Evolutionary conservation across 1,140 invertebrate genomes (phyloP).

Genomic region (Drosophila leontia): DNA sequence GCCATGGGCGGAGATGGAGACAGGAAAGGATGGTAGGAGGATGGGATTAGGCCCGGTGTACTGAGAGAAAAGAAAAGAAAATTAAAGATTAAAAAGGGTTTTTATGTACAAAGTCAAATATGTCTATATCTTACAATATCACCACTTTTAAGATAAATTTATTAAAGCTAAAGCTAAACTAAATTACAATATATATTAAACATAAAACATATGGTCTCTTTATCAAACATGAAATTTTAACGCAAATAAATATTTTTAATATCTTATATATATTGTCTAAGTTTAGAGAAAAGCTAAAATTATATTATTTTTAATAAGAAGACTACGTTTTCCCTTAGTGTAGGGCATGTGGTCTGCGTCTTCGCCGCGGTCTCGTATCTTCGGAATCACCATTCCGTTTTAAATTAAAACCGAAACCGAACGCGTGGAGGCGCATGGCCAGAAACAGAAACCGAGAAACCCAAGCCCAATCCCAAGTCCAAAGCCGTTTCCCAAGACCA

Average conservation of each 20-base stretch:
- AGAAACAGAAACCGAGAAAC: constrained; percentile 24
- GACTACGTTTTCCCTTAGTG: background rate
- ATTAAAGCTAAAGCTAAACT: no score
- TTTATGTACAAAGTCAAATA: no score
- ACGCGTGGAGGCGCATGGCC: constrained; percentile 56
- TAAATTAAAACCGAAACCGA: constrained; percentile 73
- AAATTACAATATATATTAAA: no score
- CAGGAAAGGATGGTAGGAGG: background rate
- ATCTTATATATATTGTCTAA: background rate
- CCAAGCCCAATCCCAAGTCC: background rate
- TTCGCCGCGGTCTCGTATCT: constrained; percentile 70
- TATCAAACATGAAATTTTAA: no score
- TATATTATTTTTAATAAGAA: no score
- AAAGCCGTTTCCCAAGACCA: constrained; percentile 2
- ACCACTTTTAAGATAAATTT: no score
- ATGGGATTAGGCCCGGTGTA: constrained; percentile 17
- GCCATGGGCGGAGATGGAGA: constrained; percentile 19
- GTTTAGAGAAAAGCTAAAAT: background rate
- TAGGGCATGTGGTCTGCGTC: constrained; percentile 39
- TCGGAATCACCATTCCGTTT: constrained; percentile 80
- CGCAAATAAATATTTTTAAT: no score
- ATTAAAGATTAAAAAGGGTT: background rate
- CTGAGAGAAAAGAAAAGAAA: background rate
- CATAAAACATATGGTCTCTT: no score
- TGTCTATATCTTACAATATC: no score